Evolutionary conservation across 2,797 vertebrate species (phyloP).

Genomic region (Corythornis leucogaster): DNA sequence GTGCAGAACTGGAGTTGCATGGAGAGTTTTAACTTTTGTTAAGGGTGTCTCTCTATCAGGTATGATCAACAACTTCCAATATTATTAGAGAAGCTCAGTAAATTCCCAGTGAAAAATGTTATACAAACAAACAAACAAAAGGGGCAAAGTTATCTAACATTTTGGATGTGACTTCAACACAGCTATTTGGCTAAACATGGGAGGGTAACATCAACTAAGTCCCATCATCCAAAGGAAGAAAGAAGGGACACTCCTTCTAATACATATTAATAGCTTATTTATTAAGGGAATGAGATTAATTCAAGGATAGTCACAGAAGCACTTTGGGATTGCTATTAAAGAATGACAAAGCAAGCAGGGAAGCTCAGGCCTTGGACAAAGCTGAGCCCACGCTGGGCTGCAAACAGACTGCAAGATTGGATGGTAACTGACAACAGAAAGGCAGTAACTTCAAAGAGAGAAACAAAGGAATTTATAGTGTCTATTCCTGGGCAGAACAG

Average conservation of each 20-base stretch:
- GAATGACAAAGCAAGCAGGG: not conserved
- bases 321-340: not conserved
- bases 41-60: not conserved
- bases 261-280: not conserved
- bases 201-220: not conserved
- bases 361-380: not conserved
- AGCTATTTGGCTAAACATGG: not conserved
- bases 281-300: not conserved
- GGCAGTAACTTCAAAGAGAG: not conserved
- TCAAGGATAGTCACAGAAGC: not conserved
- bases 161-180: rapidly evolving
- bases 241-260: not conserved
- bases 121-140: not conserved
- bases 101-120: not conserved
- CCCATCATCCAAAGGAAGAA: not conserved
- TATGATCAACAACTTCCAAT: not conserved
- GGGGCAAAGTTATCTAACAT: not conserved
- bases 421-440: not conserved
- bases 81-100: not conserved
- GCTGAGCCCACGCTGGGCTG: not conserved
- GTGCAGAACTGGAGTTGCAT: rapidly evolving
- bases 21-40: not conserved
- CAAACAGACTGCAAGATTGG: rapidly evolving
- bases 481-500: not conserved
- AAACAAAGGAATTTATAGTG: not conserved